Percentiles rank a stretch among this genome's conserved stretches.
These are phyloP conservation scores for Cossypha heuglini DNA, from an alignment of 2,797 vertebrate genomes.

Conservation along the genomic window DNA sequence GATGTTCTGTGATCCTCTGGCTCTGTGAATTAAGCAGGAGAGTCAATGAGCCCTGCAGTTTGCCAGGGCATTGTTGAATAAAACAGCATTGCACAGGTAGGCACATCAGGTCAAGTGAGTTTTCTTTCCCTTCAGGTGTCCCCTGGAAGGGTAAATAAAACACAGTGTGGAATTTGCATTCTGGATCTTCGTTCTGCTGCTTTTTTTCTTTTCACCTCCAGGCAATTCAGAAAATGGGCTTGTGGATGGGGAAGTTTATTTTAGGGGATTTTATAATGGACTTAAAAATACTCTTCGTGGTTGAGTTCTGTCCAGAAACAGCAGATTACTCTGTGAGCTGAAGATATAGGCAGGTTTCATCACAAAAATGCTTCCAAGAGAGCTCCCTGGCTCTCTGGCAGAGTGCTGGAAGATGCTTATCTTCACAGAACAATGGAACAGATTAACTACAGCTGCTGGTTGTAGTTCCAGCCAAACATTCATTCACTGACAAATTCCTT, in stretches of 20 bases:
- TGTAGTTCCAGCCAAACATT: conserved; percentile 4
- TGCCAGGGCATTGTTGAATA: background rate
- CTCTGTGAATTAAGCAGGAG: background rate
- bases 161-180: background rate
- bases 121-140: background rate
- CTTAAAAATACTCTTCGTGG: conserved; percentile 22
- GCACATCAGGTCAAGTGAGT: background rate
- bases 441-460: conserved; percentile 43
- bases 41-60: background rate
- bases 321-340: background rate
- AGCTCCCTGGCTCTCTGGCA: background rate
- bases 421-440: conserved; percentile 9
- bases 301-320: conserved; percentile 34
- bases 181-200: background rate
- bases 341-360: background rate
- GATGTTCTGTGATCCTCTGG: background rate
- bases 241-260: background rate
- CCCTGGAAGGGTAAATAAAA: background rate
- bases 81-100: background rate
- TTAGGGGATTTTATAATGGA: conserved; percentile 11
- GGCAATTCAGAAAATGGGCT: background rate
- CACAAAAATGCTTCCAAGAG: background rate
- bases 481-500: conserved; percentile 22
- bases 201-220: background rate
- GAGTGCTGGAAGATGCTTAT: conserved; percentile 8